Base-by-base conservation (phyloP, 2,888 invertebrate species). In the Stenotaenia linearis region DNA sequence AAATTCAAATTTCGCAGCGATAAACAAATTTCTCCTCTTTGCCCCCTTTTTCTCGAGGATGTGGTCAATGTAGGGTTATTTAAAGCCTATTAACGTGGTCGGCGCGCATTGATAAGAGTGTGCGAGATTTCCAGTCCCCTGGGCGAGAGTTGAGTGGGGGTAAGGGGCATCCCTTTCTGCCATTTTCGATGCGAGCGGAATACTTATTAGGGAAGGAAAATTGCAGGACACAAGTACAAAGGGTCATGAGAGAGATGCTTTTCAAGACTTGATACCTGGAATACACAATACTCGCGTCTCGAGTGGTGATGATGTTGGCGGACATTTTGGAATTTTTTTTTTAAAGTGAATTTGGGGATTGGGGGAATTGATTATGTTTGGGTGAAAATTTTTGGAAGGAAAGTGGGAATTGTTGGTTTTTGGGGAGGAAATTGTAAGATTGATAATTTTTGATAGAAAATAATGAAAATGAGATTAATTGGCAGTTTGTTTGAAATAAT, bases 241-340 rank as follows among this genome's bases (percentile, higher is more conserved):
- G 69, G 69, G 69, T 69, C 69, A 69, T 69, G 69, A 69, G 69
- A 69, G 69, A 69, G 69, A 69, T 69, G 69, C 69, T 69, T 69
- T 69, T 69, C 69, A 69, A 69, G 69, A 69, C 69, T 69, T 69
- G 69, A 69, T 69, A 69, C 69, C 69, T 69, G 69, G 69, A 69
- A 69, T 69, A 69, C 69, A 69, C 69, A 69, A 69, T 69, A 28
- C 25, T 7, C 69, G 69, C 69, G 25, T 69, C 25, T 69, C 25
- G 69, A 69, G 6, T 28, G 69, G 25, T 69, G 25, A 9, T 10
- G n/a, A 28, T 69, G 69, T n/a, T 25, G 69, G 69, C 25, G 69
- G 25, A 25, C 69, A 69, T 69, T 25, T 69, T 69, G 12, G 15
- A 40, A 32, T 6, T 32, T 45, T 15, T 45, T 45, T 45, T 12